phyloP scores from a whole-genome alignment of 53 echinoderm and acorn worm species.

The Pentamera pediparva region DNA sequence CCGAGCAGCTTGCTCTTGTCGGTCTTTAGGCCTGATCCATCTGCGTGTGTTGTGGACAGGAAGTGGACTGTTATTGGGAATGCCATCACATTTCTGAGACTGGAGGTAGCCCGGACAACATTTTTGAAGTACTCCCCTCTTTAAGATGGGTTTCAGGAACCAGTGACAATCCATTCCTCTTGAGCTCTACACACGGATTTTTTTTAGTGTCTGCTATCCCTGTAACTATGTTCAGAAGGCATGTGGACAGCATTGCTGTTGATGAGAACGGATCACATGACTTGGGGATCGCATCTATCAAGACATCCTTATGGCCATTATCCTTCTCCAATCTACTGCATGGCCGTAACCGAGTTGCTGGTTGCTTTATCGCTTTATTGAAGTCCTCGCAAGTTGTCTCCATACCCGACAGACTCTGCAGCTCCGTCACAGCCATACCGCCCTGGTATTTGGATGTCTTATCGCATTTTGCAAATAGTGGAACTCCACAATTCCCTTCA shows the following conservation, averaged over 20 bases:
- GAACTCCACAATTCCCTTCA: constrained; percentile 54
- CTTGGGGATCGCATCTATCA: constrained; percentile 30
- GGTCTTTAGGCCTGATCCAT: constrained; percentile 36
- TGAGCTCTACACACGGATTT: too few relatives aligned
- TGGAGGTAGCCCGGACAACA: constrained; percentile 21
- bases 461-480: constrained; percentile 53
- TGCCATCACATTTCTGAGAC: constrained; percentile 34
- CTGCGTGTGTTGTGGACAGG: constrained; percentile 33
- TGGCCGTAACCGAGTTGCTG: constrained; percentile 36
- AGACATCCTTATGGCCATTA: constrained; percentile 35
- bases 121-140: constrained; percentile 32
- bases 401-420: constrained; percentile 40
- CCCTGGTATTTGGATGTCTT: constrained; percentile 51
- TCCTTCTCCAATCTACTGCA: constrained; percentile 56
- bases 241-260: background rate
- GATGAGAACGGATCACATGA: constrained; percentile 44
- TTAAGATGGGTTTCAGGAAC: constrained; percentile 40
- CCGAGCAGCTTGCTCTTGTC: constrained; percentile 40
- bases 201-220: constrained; percentile 31
- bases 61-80: constrained; percentile 42
- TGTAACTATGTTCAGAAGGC: constrained; percentile 47
- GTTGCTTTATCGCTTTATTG: constrained; percentile 39
- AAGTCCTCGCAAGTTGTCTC: too few relatives aligned
- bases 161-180: constrained; percentile 7
- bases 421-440: constrained; percentile 58